A percentile compares a stretch with the other conserved stretches of the same genome.
These are phyloP conservation scores for Semicossyphus pulcher DNA, from an alignment of 2,113 vertebrate genomes.

Conservation along the genomic window DNA sequence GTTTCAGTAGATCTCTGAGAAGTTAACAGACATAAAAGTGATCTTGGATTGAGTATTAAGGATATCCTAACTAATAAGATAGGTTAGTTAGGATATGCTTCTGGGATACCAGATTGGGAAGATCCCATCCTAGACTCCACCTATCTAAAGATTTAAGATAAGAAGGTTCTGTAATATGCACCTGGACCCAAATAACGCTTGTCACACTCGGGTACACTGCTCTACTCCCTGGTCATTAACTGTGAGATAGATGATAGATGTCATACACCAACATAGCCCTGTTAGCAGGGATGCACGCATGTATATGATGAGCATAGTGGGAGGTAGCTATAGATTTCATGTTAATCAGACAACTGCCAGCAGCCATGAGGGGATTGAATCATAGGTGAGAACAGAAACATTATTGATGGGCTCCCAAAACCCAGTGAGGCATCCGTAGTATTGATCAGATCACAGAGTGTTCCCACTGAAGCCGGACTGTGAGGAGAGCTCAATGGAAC, in stretches of 20 bases:
- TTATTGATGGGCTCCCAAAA: constrained; percentile 52
- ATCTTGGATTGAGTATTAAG: not conserved
- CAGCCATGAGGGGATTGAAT: constrained; percentile 45
- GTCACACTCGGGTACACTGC: not conserved
- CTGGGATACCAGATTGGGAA: too few species aligned
- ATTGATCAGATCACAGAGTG: constrained; percentile 57
- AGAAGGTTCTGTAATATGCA: not conserved
- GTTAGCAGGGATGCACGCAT: not conserved
- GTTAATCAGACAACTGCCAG: constrained; percentile 46
- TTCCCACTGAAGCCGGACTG: constrained; percentile 36
- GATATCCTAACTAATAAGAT: not conserved
- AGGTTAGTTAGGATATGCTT: too few species aligned
- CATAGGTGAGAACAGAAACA: constrained; percentile 27
- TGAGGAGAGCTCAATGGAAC: constrained; percentile 55
- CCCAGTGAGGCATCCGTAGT: constrained; percentile 41
- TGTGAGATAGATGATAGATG: not conserved
- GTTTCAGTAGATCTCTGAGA: too few species aligned
- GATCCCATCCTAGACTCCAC: too few species aligned
- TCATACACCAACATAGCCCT: not conserved
- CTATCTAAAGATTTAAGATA: too few species aligned
- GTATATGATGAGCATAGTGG: not conserved
- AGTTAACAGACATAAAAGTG: too few species aligned
- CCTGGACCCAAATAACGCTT: not conserved
- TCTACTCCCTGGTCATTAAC: not conserved
- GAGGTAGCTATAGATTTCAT: constrained; percentile 42